Evolutionary conservation across 1,140 invertebrate species (phyloP).

Genomic region (Thereuonema tuberculata): DNA sequence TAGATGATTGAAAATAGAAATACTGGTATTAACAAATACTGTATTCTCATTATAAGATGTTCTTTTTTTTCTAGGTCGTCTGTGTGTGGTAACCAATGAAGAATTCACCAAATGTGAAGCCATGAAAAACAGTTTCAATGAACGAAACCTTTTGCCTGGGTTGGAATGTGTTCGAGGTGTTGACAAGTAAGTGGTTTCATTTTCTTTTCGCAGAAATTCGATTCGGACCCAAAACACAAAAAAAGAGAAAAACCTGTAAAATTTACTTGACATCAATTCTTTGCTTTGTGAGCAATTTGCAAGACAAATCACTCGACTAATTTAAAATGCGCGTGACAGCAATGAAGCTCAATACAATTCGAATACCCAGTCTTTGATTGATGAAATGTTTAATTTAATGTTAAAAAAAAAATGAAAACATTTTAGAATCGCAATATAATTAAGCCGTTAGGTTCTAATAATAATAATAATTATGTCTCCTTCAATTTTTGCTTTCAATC

Average conservation of each 20-base stretch:
- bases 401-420: background rate
- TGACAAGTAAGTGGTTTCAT: background rate
- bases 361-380: background rate
- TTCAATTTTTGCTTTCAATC: background rate
- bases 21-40: too few species aligned
- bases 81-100: background rate
- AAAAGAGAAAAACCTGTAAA: background rate
- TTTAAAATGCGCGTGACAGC: background rate
- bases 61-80: background rate
- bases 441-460: background rate
- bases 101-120: constrained; percentile 1
- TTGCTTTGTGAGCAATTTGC: background rate
- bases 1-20: too few species aligned
- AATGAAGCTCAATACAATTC: background rate
- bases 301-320: background rate
- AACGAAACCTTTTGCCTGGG: background rate
- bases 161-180: background rate
- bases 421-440: background rate
- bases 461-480: background rate
- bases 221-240: too few species aligned
- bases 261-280: background rate
- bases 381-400: background rate
- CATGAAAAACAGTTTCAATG: background rate
- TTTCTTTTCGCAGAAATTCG: background rate
- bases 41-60: too few species aligned